phyloP scores from a whole-genome alignment of 2,113 vertebrate genomes.

The Rhabdornis inornatus region DNA sequence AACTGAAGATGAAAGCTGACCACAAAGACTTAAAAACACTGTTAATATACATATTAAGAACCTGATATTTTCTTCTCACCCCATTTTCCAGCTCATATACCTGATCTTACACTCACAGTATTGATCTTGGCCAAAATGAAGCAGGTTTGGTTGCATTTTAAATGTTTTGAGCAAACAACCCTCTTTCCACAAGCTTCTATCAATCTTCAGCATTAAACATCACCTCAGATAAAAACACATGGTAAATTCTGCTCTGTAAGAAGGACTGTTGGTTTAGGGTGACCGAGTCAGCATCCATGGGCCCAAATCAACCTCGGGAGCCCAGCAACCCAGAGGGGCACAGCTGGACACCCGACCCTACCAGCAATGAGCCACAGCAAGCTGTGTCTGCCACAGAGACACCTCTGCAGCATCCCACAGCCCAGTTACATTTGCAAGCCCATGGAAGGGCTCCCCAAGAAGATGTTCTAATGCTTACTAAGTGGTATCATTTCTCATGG shows the following conservation, averaged over 20 bases:
- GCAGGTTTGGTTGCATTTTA: background rate
- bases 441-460: background rate
- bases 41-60: background rate
- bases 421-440: background rate
- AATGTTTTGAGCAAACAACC: background rate
- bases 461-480: background rate
- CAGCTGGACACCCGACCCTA: background rate
- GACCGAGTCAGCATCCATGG: background rate
- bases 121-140: background rate
- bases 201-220: background rate
- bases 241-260: background rate
- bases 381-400: fast-evolving
- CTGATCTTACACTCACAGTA: background rate
- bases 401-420: background rate
- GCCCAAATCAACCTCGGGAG: background rate
- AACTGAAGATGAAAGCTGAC: background rate
- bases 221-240: background rate
- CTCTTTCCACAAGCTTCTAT: background rate
- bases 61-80: background rate
- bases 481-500: background rate
- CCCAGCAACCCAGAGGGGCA: background rate
- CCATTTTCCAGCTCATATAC: background rate
- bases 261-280: background rate
- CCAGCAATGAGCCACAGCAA: fast-evolving
- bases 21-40: background rate